phyloP scores from a whole-genome alignment of 1,140 invertebrate species.

The Diachasma alloeum region DNA sequence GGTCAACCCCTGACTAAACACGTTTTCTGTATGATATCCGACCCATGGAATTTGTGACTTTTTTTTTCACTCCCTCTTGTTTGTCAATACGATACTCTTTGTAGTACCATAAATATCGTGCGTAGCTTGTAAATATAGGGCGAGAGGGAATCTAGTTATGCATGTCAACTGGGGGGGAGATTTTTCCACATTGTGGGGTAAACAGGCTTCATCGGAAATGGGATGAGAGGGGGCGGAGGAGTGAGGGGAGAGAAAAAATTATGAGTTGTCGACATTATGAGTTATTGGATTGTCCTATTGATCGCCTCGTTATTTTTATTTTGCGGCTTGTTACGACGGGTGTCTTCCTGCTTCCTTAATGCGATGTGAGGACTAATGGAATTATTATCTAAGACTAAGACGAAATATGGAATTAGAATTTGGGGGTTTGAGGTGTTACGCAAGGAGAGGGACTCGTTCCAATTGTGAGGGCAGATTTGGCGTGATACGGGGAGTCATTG shows the following conservation, averaged over 20 bases:
- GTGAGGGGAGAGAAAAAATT: background rate
- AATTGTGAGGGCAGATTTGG: no score
- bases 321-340: background rate
- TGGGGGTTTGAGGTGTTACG: background rate
- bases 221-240: background rate
- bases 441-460: no score
- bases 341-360: background rate
- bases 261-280: background rate
- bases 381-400: background rate
- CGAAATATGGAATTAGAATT: background rate
- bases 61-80: background rate
- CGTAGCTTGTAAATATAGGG: background rate
- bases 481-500: no score
- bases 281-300: background rate
- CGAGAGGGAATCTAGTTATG: background rate
- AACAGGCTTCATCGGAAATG: background rate
- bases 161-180: background rate
- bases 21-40: constrained; percentile 50
- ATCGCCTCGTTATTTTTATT: background rate
- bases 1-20: constrained; percentile 65
- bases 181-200: background rate
- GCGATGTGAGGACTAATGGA: background rate
- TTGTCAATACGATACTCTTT: constrained; percentile 23
- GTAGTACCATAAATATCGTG: background rate
- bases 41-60: background rate